Evolutionary conservation across 2,888 invertebrate genomes (phyloP).

Genomic region (Sussaba pulchella): DNA sequence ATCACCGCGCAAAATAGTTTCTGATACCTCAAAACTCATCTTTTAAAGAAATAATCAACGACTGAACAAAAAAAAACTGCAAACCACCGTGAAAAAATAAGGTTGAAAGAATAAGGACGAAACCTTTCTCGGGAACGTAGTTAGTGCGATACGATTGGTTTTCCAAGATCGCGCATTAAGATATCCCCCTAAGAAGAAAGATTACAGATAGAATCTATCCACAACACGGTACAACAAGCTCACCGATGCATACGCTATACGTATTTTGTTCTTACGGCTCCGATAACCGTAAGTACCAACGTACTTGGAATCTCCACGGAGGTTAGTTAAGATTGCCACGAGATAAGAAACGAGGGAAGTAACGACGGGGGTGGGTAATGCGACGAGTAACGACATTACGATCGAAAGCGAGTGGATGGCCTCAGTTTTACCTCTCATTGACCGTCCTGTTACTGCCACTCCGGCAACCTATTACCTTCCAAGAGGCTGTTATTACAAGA

Average conservation of each 20-base stretch:
- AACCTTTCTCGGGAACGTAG: constrained; percentile 11
- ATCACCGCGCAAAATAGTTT: too few species aligned
- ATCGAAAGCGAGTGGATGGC: background rate
- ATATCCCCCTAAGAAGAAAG: constrained; percentile 20
- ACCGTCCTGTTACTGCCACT: constrained; percentile 7
- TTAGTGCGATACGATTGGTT: constrained; percentile 5
- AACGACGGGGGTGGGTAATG: constrained; percentile 10
- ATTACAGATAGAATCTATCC: constrained; percentile 6
- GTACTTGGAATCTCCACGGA: constrained; percentile 39
- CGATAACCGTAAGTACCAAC: constrained; percentile 47
- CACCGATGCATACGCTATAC: background rate
- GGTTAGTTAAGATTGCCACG: constrained; percentile 65
- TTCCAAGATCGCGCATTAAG: constrained; percentile 7
- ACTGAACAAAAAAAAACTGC: too few species aligned
- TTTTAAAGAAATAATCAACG: too few species aligned
- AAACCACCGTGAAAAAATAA: background rate
- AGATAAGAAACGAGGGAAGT: constrained; percentile 61
- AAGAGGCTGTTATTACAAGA: background rate
- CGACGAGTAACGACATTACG: constrained; percentile 34
- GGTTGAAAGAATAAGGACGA: background rate
- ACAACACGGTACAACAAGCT: background rate
- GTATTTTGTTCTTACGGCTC: constrained; percentile 49
- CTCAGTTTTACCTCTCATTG: constrained; percentile 5
- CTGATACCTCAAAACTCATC: too few species aligned
- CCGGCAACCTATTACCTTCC: background rate